phyloP scores from a whole-genome alignment of 2,888 invertebrate species.

The Melitaea athalia region DNA sequence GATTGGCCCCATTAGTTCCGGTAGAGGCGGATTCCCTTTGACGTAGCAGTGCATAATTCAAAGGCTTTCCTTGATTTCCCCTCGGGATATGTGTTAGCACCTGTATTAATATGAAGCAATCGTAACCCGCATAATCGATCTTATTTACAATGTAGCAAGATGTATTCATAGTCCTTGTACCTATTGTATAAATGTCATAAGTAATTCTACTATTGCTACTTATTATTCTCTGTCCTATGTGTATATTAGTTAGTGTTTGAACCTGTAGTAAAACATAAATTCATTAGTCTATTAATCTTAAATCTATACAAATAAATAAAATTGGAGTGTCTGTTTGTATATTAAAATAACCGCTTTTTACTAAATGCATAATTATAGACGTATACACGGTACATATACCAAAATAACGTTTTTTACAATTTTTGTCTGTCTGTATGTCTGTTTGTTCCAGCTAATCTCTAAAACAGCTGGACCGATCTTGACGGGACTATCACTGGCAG shows the following conservation, averaged over 20 bases:
- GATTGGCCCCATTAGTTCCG: constrained; percentile 52
- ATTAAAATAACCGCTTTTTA: too few relatives aligned
- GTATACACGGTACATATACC: too few relatives aligned
- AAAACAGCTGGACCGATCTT: too few relatives aligned
- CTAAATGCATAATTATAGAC: too few relatives aligned
- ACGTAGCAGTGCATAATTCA: constrained; percentile 50
- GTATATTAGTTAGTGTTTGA: not conserved
- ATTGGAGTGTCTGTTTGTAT: too few relatives aligned
- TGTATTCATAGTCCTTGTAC: not conserved
- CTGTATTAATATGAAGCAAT: constrained; percentile 40
- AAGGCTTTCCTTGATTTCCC: constrained; percentile 48
- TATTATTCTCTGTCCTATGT: not conserved
- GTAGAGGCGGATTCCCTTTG: constrained; percentile 48
- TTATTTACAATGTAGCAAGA: constrained; percentile 2
- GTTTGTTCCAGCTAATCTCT: too few relatives aligned
- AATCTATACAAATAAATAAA: too few relatives aligned
- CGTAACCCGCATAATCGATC: constrained; percentile 26
- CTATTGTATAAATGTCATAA: not conserved
- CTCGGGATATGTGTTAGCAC: constrained; percentile 43
- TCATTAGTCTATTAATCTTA: too few relatives aligned
- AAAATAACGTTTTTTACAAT: too few relatives aligned
- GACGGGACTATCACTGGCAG: too few relatives aligned
- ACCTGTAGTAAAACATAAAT: not conserved
- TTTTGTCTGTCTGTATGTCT: too few relatives aligned
- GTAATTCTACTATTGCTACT: not conserved